A percentile compares a stretch with the other conserved stretches of the same genome.
These are phyloP conservation scores for Coelopa frigida DNA, from an alignment of 1,140 invertebrate genomes.

Conservation along the genomic window DNA sequence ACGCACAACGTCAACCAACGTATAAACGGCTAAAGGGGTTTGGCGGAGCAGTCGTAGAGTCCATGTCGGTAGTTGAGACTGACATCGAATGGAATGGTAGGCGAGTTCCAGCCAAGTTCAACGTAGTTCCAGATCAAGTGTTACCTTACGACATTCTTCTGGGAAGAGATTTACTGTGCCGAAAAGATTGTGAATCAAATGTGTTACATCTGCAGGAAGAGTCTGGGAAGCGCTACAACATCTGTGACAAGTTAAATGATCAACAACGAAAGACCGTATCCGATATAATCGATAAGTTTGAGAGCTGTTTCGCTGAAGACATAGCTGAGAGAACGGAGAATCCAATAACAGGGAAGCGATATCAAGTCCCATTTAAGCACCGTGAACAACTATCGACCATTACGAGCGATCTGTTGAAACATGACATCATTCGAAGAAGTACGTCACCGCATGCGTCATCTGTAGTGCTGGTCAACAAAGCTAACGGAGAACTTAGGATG, in stretches of 20 bases:
- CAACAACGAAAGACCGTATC: not conserved
- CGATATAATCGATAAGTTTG: not conserved
- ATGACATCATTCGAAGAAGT: conserved; percentile 37
- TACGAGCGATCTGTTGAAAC: conserved; percentile 26
- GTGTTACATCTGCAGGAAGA: no score
- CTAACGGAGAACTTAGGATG: conserved; percentile 20
- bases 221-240: no score
- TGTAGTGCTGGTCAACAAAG: conserved; percentile 48
- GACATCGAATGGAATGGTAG: not conserved
- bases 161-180: not conserved
- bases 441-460: conserved; percentile 25
- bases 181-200: not conserved
- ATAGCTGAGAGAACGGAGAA: conserved; percentile 4
- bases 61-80: not conserved
- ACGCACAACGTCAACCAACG: not conserved
- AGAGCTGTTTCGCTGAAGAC: no score
- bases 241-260: not conserved
- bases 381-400: conserved; percentile 12
- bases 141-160: not conserved
- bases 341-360: conserved; percentile 18
- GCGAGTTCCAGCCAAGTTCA: not conserved
- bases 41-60: not conserved
- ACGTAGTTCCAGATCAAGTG: not conserved
- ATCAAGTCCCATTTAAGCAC: conserved; percentile 12
- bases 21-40: not conserved